These are phyloP conservation scores for Pavo muticus DNA, from an alignment of 2,113 vertebrate species.

Conservation along the genomic window DNA sequence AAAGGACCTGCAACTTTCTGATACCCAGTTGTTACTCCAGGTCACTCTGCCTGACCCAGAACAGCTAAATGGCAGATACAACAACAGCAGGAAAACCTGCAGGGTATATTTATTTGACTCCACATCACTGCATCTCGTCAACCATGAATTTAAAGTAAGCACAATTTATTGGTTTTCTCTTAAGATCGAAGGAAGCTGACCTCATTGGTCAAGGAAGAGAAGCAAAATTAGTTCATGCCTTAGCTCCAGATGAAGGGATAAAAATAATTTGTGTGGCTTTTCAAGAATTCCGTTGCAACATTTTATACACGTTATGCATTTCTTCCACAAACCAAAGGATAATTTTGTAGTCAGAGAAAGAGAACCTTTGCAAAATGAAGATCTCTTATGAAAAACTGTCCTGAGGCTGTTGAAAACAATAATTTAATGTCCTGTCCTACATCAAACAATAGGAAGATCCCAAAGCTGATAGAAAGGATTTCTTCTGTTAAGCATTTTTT, in stretches of 20 bases:
- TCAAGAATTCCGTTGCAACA: background rate
- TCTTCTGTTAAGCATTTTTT: background rate
- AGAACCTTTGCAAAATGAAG: background rate
- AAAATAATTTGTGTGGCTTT: background rate
- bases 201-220: background rate
- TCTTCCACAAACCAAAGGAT: background rate
- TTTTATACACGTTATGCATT: background rate
- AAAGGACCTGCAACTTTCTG: background rate
- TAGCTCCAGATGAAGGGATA: background rate
- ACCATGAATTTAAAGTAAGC: background rate
- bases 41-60: background rate
- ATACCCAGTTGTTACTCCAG: background rate
- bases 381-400: background rate
- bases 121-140: background rate
- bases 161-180: background rate
- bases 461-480: background rate
- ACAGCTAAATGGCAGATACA: background rate
- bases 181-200: conserved; percentile 19
- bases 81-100: background rate
- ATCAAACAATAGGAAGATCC: background rate
- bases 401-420: background rate
- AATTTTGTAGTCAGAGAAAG: background rate
- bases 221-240: conserved; percentile 23
- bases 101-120: background rate
- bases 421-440: background rate